Base-by-base conservation (phyloP, 2,888 invertebrate genomes). In the Acronicta leporina region DNA sequence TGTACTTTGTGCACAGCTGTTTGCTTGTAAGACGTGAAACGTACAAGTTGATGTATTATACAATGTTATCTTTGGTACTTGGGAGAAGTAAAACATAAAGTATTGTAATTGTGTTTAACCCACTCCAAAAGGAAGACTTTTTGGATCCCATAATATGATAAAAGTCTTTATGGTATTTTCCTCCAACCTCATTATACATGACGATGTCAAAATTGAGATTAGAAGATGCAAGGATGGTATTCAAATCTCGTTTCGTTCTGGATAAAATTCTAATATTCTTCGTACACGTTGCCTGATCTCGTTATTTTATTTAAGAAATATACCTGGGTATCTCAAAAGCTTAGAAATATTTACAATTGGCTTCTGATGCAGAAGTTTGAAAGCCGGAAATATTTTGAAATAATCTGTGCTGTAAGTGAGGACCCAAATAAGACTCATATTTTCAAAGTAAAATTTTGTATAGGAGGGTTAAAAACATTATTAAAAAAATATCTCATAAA, bases 241-340 rank as follows among this genome's bases (percentile, higher is more conserved):
- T 53, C 20, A 58, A 58, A 72, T 60, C 42, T 42, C 5, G 43
- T 53, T 35, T 44, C 5, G 14, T 42, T n/a, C n/a, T 16, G 2
- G 16, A 48, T 5, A 33, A 48, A 20, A 33, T 48, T 55, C 11
- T 30, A n/a, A 20, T 35, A 50, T 59, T 45, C 25, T 45, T 33
- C 20, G 5, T 40, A 54, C 9, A 35, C 38, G 38, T 44, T 41
- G 47, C 35, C 41, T 47, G 14, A 43, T 15, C 35, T 70, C 20
- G 44, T 46, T 57, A 67, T 65, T 71, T 67, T 57, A 50, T 70
- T 25, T 3, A 47, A 38, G 30, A n/a, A 51, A 64, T 11, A 33
- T 33, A 11, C 11, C 33, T 11, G 2, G 47, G 50, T 44, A 20
- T 70, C 38, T 51, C 35, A 41, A 56, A 46, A 11, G 40, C 30